Evolutionary conservation across 2,888 invertebrate species (phyloP).

Genomic region (Geophilus truncorum): DNA sequence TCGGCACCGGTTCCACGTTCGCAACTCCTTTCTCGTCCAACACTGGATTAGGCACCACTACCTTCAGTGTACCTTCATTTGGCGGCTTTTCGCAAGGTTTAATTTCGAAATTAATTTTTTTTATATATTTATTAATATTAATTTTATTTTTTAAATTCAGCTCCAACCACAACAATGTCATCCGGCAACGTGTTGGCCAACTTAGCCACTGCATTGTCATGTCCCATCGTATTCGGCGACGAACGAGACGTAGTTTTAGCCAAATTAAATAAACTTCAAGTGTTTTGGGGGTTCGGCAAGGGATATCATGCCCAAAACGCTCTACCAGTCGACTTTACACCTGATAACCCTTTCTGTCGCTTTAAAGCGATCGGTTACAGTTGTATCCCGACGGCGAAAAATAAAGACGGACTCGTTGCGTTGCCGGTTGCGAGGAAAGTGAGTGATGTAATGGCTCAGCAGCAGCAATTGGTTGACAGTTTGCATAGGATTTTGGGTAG

Average conservation of each 20-base stretch:
- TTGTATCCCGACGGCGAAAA: conserved; percentile 75
- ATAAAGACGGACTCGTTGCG: conserved; percentile 85
- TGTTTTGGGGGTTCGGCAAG: conserved; percentile 76
- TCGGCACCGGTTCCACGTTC: not conserved
- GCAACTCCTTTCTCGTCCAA: not conserved
- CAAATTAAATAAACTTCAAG: conserved; percentile 91
- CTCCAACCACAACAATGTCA: not conserved
- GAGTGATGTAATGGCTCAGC: conserved; percentile 68
- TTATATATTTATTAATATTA: not conserved
- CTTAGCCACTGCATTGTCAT: conserved; percentile 46
- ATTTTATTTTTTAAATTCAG: not conserved
- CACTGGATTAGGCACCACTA: not conserved
- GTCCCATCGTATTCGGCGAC: conserved; percentile 72
- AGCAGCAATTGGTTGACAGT: conserved; percentile 59
- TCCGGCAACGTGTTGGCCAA: conserved; percentile 13
- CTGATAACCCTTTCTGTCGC: conserved; percentile 83
- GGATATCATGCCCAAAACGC: conserved; percentile 70
- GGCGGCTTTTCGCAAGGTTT: not conserved
- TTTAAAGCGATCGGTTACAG: conserved; percentile 95
- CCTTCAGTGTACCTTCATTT: not conserved
- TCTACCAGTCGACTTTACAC: conserved; percentile 74
- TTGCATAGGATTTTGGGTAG: conserved; percentile 63
- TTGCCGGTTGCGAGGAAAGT: conserved; percentile 76
- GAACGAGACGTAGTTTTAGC: conserved; percentile 90
- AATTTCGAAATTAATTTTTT: no score